Evolutionary conservation across 1,140 invertebrate genomes (phyloP).

Genomic region (Adelges cooleyi): DNA sequence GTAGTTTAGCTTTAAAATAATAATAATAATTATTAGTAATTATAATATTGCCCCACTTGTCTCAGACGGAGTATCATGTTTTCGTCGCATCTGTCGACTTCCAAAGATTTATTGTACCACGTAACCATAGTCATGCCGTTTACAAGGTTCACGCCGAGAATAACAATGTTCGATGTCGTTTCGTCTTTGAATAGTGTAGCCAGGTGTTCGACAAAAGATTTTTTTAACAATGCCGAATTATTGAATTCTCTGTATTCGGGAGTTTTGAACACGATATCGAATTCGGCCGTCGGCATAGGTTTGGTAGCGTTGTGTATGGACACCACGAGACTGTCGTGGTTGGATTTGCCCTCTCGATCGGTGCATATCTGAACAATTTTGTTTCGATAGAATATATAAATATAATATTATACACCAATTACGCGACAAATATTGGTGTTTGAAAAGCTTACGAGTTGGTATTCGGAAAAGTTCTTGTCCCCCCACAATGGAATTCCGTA

Average conservation of each 20-base stretch:
- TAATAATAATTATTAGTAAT: background rate
- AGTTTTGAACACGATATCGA: conserved; percentile 64
- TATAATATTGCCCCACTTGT: conserved; percentile 15
- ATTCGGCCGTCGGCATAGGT: conserved; percentile 52
- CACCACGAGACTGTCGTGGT: conserved; percentile 67
- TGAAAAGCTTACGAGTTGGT: conserved; percentile 50
- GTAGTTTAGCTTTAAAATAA: too few species aligned
- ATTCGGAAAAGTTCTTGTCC: conserved; percentile 60
- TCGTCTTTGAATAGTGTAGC: conserved; percentile 61
- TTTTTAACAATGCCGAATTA: conserved; percentile 52
- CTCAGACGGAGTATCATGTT: background rate
- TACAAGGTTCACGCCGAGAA: conserved; percentile 43
- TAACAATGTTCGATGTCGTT: conserved; percentile 56
- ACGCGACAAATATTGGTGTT: background rate
- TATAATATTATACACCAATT: background rate
- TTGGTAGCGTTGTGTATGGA: conserved; percentile 49
- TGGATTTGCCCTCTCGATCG: conserved; percentile 52
- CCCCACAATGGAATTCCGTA: conserved; percentile 62
- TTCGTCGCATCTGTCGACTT: conserved; percentile 21
- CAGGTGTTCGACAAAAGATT: conserved; percentile 67
- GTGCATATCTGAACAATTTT: conserved; percentile 42
- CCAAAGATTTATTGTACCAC: conserved; percentile 60
- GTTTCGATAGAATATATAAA: background rate
- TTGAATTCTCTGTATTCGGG: conserved; percentile 56
- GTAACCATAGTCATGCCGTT: conserved; percentile 51